Percentiles rank a stretch among this genome's conserved stretches.
These are phyloP conservation scores for Odontamblyopus rebecca DNA, from an alignment of 2,797 vertebrate species.

Conservation along the genomic window DNA sequence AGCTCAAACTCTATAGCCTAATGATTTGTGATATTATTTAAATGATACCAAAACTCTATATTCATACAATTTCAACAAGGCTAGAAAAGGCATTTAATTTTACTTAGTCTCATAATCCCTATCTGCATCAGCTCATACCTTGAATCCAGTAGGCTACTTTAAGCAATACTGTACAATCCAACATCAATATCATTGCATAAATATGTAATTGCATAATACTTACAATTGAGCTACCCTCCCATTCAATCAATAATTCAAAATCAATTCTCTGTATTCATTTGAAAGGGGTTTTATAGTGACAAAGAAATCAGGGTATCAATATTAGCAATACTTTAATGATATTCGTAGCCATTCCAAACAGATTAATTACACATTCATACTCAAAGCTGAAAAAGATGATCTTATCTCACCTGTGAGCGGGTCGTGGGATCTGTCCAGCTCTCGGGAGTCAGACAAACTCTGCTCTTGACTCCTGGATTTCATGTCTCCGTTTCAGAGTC, in stretches of 20 bases:
- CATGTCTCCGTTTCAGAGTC: constrained; percentile 48
- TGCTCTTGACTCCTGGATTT: constrained; percentile 72
- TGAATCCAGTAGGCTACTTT: too few species aligned
- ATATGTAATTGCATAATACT: neutral
- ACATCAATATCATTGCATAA: neutral
- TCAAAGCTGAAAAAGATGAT: neutral
- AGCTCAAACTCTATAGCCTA: neutral
- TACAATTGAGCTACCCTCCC: neutral
- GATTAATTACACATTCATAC: too few species aligned
- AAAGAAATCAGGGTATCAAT: neutral
- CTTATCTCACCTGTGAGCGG: constrained; percentile 66
- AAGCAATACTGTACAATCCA: too few species aligned
- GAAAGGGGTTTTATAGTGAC: neutral
- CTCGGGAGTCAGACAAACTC: constrained; percentile 73
- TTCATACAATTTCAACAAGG: too few species aligned
- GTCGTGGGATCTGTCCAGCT: constrained; percentile 74
- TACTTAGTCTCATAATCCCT: too few species aligned
- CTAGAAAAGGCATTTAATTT: too few species aligned
- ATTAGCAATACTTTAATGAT: neutral
- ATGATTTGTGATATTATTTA: neutral
- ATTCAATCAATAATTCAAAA: neutral
- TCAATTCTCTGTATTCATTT: neutral
- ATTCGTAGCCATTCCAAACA: neutral
- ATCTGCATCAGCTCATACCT: too few species aligned
- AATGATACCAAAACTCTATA: too few species aligned